phyloP scores from a whole-genome alignment of 2,888 invertebrate genomes.

The Nomada hirtipes region DNA sequence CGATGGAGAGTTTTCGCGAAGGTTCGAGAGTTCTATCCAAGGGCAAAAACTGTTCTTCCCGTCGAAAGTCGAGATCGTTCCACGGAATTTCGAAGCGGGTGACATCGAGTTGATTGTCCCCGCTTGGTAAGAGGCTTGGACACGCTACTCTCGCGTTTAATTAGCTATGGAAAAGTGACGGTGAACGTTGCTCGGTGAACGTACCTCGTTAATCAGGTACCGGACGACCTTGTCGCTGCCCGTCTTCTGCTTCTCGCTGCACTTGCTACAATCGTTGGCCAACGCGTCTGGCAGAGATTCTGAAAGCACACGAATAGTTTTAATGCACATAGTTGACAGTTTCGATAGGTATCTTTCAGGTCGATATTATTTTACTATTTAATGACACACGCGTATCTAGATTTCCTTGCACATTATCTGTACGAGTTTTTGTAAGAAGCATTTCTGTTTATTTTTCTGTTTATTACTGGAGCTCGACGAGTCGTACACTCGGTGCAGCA shows the following conservation, averaged over 20 bases:
- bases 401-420: too few species aligned
- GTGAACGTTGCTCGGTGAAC: constrained; percentile 54
- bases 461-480: too few species aligned
- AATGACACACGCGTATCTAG: too few species aligned
- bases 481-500: background rate
- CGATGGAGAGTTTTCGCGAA: constrained; percentile 27
- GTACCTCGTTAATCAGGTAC: constrained; percentile 86
- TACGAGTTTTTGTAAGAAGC: too few species aligned
- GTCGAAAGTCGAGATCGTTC: constrained; percentile 64
- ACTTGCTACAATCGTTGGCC: constrained; percentile 88
- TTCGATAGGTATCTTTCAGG: too few species aligned
- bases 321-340: background rate
- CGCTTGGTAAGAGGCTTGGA: background rate
- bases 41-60: background rate
- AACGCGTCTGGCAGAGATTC: constrained; percentile 90
- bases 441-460: too few species aligned
- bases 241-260: constrained; percentile 88
- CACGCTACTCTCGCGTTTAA: constrained; percentile 44
- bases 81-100: constrained; percentile 40
- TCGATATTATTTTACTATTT: too few species aligned
- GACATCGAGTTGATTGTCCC: constrained; percentile 15
- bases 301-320: constrained; percentile 79
- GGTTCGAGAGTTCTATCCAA: background rate
- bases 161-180: constrained; percentile 61
- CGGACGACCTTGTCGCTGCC: constrained; percentile 88